Percentiles rank a stretch among this genome's conserved stretches.
Evolutionary conservation across 1,140 invertebrate species (phyloP).

Genomic region (Xylocopa sonorina): DNA sequence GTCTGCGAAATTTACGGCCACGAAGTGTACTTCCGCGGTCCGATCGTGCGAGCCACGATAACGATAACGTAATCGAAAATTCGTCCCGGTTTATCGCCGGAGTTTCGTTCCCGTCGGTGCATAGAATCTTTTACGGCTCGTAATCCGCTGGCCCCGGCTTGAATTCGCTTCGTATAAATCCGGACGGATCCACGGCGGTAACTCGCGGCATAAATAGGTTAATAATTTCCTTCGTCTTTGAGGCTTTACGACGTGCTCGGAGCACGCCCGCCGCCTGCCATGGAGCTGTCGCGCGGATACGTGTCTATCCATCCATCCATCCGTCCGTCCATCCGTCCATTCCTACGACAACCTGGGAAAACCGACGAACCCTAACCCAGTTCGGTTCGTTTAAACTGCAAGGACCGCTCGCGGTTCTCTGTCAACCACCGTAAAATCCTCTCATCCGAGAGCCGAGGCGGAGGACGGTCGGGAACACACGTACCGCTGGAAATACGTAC

Average conservation of each 20-base stretch:
- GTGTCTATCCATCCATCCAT: constrained; percentile 27
- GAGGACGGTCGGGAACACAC: constrained; percentile 4
- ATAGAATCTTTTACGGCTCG: background rate
- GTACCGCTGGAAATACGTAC: constrained; percentile 2
- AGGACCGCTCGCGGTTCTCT: constrained; percentile 48
- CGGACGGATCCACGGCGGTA: no score
- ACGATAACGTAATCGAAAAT: constrained; percentile 30
- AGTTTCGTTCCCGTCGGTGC: background rate
- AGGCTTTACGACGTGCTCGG: constrained; percentile 19
- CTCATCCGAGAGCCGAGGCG: constrained; percentile 45
- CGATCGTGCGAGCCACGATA: background rate
- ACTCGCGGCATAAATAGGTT: constrained; percentile 14
- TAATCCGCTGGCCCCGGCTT: background rate
- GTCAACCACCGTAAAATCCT: constrained; percentile 61
- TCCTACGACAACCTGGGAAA: constrained; percentile 38
- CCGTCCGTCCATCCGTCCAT: constrained; percentile 18
- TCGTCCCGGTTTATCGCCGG: background rate
- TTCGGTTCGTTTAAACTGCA: constrained; percentile 67
- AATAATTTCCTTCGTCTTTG: constrained; percentile 29
- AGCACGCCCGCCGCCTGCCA: background rate
- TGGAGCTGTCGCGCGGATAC: constrained; percentile 31
- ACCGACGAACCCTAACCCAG: constrained; percentile 60
- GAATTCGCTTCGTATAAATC: background rate
- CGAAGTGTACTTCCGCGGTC: background rate
- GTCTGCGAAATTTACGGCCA: background rate